Evolutionary conservation across 2,888 invertebrate species (phyloP), one percentile per base, ranked within the genome.

Genomic region (Polydrusus pterygomalis): DNA sequence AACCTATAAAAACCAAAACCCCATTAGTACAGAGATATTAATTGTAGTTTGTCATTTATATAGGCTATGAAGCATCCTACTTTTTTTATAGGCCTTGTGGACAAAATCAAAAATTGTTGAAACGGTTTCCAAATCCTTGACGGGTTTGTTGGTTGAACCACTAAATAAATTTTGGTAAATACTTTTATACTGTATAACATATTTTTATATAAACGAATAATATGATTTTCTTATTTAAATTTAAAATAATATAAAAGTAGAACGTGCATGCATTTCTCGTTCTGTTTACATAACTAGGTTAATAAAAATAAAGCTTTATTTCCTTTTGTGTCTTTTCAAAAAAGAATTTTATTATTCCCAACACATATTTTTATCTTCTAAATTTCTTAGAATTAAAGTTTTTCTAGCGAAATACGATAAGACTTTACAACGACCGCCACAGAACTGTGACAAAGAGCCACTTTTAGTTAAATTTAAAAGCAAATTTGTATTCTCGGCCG

Each of bases 321-420:
- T 70, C 17, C 63, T 56, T 72, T 65, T 58, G 56, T 18, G 54
- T 43, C 72, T 15, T 8, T 9, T 30, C 49, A 49, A 63, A 70
- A 62, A 40, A 62, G 51, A 51, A 40, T 63, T 71, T 71, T 71
- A 71, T 71, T 71, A 77, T 77, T 77, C 77, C 43, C 62, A 51
- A 38, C 70, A 70, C 74, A 74, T 71, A 74, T 74, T 74, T 74
- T 70, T 77, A 71, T 70, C 77, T 74, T 65, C 65, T 77, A 74
- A 77, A 77, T 72, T 71, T 77, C 64, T 64, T 63, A 70, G 69
- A 77, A 73, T 77, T 69, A 73, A 77, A 74, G 74, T 77, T 77
- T 77, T 69, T 74, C 70, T 74, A 73, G 70, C 69, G 62, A 77
- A 70, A 77, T 73, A 70, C 77, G 77, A 77, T 77, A 77, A 77